phyloP scores from a whole-genome alignment of 2,797 vertebrate species.

The Peromyscus attwateri region DNA sequence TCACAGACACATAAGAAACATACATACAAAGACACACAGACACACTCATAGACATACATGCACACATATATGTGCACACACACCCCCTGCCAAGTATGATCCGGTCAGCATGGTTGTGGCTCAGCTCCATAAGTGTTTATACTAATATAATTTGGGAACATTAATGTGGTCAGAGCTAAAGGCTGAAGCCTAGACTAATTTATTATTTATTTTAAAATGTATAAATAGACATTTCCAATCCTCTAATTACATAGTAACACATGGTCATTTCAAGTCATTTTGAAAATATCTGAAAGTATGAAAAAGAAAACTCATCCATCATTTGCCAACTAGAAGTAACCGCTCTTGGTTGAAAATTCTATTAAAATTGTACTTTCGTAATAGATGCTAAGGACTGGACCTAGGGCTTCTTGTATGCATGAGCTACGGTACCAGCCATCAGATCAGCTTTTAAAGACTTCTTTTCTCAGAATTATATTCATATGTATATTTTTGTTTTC shows the following conservation, averaged over 20 bases:
- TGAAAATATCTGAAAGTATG: conserved; percentile 45
- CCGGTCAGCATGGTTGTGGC: background rate
- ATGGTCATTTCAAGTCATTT: conserved; percentile 28
- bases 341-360: conserved; percentile 10
- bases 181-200: background rate
- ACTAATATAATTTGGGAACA: conserved; percentile 32
- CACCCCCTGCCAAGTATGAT: background rate
- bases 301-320: conserved; percentile 1
- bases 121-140: background rate
- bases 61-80: background rate
- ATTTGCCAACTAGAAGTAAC: conserved; percentile 34
- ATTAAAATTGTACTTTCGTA: background rate
- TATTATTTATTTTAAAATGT: conserved; percentile 58
- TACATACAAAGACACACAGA: background rate
- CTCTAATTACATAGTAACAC: background rate
- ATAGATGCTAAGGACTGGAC: background rate
- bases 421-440: background rate
- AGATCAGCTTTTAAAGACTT: conserved; percentile 8
- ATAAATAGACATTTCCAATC: background rate
- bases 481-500: background rate
- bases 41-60: background rate
- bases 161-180: conserved; percentile 2
- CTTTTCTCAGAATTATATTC: conserved; percentile 27
- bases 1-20: background rate
- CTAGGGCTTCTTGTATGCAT: background rate